Evolutionary conservation across 2,888 invertebrate species (phyloP).

Genomic region (Polietes domitor): DNA sequence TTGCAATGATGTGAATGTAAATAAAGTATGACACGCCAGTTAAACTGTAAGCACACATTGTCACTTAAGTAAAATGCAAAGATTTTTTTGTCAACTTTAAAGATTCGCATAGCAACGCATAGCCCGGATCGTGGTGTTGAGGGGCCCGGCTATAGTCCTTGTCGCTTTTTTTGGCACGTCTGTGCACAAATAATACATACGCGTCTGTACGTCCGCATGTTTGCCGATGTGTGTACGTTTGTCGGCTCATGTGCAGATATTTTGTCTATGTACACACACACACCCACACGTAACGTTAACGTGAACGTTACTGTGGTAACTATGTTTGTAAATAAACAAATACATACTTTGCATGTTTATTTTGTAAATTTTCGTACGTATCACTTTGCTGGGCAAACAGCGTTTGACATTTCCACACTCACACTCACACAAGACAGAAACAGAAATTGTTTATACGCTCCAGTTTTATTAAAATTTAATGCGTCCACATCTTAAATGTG

Average conservation of each 20-base stretch:
- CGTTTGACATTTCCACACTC: slow-evolving; percentile 52
- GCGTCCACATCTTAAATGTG: not conserved
- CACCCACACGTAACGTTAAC: too few relatives aligned
- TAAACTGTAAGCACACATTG: slow-evolving; percentile 65
- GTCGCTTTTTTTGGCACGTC: slow-evolving; percentile 1
- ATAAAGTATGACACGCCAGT: slow-evolving; percentile 66
- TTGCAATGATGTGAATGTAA: slow-evolving; percentile 65
- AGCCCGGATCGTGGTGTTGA: not conserved
- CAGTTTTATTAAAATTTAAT: slow-evolving; percentile 20
- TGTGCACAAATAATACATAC: not conserved
- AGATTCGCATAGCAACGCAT: slow-evolving; percentile 63
- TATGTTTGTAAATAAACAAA: slow-evolving; percentile 28
- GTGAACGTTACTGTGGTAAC: slow-evolving; percentile 40
- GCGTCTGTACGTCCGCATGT: not conserved
- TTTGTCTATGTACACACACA: slow-evolving; percentile 33
- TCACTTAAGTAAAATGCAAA: slow-evolving; percentile 62
- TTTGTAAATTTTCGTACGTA: slow-evolving; percentile 37
- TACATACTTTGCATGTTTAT: slow-evolving; percentile 43
- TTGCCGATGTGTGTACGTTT: not conserved
- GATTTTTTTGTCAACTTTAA: slow-evolving; percentile 58
- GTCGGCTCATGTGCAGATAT: not conserved
- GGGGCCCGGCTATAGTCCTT: not conserved
- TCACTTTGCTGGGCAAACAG: slow-evolving; percentile 61
- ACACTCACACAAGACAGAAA: slow-evolving; percentile 39
- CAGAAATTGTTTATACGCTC: slow-evolving; percentile 16